These are phyloP conservation scores for Bagarius yarrelli DNA, from an alignment of 2,113 vertebrate genomes.

Conservation along the genomic window DNA sequence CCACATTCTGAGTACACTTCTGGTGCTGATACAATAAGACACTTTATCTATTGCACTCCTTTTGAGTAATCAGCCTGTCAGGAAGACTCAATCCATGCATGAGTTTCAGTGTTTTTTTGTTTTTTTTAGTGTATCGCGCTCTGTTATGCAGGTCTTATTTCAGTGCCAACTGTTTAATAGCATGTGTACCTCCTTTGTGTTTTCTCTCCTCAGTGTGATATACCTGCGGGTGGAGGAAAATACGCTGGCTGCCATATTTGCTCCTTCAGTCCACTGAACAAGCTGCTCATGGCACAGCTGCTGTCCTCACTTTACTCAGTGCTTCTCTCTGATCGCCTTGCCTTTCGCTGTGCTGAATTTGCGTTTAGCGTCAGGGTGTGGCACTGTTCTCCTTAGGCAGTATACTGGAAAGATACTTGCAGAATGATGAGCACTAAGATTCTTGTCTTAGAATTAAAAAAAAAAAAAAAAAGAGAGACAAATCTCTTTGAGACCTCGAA, in stretches of 20 bases:
- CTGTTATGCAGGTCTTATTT: not conserved
- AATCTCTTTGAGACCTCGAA: too few relatives aligned
- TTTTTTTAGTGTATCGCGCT: too few relatives aligned
- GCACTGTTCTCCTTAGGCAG: not conserved
- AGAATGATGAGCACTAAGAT: not conserved
- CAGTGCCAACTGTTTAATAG: not conserved
- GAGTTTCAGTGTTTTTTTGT: not conserved
- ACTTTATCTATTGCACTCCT: not conserved
- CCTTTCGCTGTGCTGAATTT: slow-evolving; percentile 5
- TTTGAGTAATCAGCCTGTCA: not conserved
- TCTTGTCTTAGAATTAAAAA: too few relatives aligned
- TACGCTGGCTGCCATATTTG: not conserved
- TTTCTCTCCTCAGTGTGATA: not conserved
- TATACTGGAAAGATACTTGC: not conserved
- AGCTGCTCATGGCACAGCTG: slow-evolving; percentile 11
- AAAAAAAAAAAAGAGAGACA: too few relatives aligned
- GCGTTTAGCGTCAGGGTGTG: not conserved
- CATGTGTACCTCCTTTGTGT: not conserved
- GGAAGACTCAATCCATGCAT: not conserved
- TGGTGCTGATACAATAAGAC: not conserved
- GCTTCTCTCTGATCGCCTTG: not conserved
- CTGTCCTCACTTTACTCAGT: slow-evolving; percentile 4
- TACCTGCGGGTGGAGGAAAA: not conserved
- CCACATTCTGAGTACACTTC: too few relatives aligned
- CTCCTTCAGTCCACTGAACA: slow-evolving; percentile 3